Percentiles rank a stretch among this genome's conserved stretches.
Evolutionary conservation across 1,140 invertebrate genomes (phyloP).

Genomic region (Episyrphus balteatus): DNA sequence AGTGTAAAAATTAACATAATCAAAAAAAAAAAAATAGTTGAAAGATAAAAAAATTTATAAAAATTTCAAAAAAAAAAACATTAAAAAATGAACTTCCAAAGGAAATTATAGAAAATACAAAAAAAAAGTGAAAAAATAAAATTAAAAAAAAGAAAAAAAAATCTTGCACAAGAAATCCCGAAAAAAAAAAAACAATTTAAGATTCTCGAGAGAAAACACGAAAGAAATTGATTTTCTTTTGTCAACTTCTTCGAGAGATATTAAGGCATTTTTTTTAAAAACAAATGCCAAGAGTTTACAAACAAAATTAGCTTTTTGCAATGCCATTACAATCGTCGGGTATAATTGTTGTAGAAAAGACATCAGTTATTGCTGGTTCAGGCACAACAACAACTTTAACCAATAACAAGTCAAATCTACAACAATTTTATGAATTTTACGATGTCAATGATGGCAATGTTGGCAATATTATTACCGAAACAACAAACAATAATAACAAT

Average conservation of each 20-base stretch:
- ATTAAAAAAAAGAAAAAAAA: not conserved
- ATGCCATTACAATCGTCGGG: slow-evolving; percentile 12
- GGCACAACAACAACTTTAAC: slow-evolving; percentile 4
- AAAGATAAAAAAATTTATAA: not conserved
- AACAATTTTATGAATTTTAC: slow-evolving; percentile 5
- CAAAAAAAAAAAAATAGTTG: not conserved
- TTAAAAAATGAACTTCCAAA: no score
- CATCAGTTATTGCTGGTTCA: slow-evolving; percentile 3
- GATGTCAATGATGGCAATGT: slow-evolving; percentile 3
- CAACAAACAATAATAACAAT: slow-evolving; percentile 1
- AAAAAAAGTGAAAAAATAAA: no score
- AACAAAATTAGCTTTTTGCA: not conserved
- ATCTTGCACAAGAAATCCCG: not conserved
- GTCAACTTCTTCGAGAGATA: slow-evolving; percentile 1
- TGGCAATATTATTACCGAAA: not conserved
- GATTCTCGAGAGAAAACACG: not conserved
- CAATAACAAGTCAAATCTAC: not conserved
- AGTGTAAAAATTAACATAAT: slow-evolving; percentile 2
- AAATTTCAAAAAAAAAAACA: no score
- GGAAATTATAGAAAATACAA: no score
- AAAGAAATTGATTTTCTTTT: not conserved
- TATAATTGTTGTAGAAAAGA: slow-evolving; percentile 13
- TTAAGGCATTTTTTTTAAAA: no score
- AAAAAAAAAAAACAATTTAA: not conserved
- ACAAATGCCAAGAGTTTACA: no score